Evolutionary conservation across 2,888 invertebrate genomes (phyloP), one percentile per base, ranked within the genome.

Genomic region (Drosophila kanekoi): DNA sequence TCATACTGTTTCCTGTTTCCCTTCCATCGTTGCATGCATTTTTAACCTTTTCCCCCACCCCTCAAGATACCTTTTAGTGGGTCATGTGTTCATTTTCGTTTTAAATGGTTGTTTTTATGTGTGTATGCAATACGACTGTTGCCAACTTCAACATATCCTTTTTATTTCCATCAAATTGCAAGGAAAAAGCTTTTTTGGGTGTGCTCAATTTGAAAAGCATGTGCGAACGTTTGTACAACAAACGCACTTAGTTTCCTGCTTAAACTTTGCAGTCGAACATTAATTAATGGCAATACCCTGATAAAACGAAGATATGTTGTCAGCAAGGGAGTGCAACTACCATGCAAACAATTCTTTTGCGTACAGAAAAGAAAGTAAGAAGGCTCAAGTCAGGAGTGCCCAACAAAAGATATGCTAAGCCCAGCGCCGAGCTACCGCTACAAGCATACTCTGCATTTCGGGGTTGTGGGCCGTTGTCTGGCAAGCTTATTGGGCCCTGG

Each of bases 1-100:
- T 71, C 72, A 59, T 69, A 41, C 72, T 71, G 54, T 60, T 59
- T 56, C 62, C 56, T 61, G 23, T 58, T 54, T 43, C 35, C 53
- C 40, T 23, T 20, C 52, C 49, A 41, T 41, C 44, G 16, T 35
- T 33, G 49, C 40, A 45, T 72, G 63, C 63, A 72, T 33, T 48
- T 59, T 37, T n/a, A 9, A 28, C 45, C 35, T 48, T 3, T 49
- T 28, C 20, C 23, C 14, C 51, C 28, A 44, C 33, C 57, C 49
- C 10, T n/a, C 16, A 28, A 28, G 32, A 35, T 54, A 60, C 33
- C 52, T 49, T 60, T 71, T 52, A 48, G 18, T 23, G 49, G 41
- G n/a, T 70, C 62, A 71, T 49, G 35, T 57, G 23, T 23, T 47
- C 40, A 28, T 16, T 37, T 61, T 45, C 38, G 44, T 16, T 16